Conservation (phyloP, 2,888 invertebrate species). For the Nycteola revayana region DNA sequence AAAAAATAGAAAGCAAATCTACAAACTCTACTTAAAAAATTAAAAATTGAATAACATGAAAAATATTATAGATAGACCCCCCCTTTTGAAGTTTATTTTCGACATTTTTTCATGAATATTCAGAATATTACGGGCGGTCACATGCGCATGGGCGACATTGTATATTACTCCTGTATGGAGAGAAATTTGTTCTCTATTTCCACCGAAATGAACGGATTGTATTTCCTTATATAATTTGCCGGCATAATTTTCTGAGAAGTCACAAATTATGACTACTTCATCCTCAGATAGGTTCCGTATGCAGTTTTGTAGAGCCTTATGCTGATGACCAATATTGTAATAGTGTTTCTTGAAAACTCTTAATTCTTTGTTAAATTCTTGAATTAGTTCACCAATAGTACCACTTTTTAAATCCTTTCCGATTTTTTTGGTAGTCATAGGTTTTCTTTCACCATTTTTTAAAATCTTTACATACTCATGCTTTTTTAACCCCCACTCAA, state of each 20-base stretch:
- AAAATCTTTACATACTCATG: constrained; percentile 9
- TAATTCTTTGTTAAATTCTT: constrained; percentile 6
- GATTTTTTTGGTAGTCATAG: constrained; percentile 8
- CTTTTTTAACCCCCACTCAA: constrained; percentile 12
- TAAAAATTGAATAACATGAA: no score
- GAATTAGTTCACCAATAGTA: constrained; percentile 7
- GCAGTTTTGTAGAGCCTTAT: constrained; percentile 7
- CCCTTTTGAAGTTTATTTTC: no score
- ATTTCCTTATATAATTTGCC: constrained; percentile 16
- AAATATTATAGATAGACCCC: no score
- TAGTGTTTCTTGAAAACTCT: constrained; percentile 8
- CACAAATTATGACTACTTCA: constrained; percentile 14
- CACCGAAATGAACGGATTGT: constrained; percentile 19
- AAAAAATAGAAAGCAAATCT: no score
- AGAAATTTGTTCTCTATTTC: constrained; percentile 10
- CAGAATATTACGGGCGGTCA: no score
- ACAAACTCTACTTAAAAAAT: no score
- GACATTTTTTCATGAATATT: no score
- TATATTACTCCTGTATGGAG: constrained; percentile 14
- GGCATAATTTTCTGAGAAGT: constrained; percentile 22
- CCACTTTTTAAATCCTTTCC: constrained; percentile 15
- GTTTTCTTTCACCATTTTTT: constrained; percentile 9
- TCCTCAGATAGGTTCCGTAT: constrained; percentile 9
- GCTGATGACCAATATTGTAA: constrained; percentile 5
- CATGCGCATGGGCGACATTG: no score